Evolutionary conservation across 2,797 vertebrate species (phyloP).

Genomic region (Novumbra hubbsi): DNA sequence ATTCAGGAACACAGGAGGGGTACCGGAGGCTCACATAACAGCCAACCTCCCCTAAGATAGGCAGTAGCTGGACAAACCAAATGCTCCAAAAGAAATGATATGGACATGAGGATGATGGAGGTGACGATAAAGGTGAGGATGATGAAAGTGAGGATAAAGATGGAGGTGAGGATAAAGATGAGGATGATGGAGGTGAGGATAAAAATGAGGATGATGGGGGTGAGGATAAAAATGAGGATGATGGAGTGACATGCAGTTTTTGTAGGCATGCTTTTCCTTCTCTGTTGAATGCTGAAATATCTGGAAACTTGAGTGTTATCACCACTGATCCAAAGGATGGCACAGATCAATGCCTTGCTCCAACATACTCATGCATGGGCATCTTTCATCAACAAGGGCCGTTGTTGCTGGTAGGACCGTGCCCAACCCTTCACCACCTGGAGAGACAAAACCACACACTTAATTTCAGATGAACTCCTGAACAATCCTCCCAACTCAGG

Average conservation of each 20-base stretch:
- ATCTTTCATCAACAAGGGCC: slow-evolving; percentile 79
- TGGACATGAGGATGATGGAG: not conserved
- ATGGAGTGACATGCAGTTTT: not conserved
- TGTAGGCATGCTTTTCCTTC: not conserved
- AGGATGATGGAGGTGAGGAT: not conserved
- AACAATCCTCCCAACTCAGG: not conserved
- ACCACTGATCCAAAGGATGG: slow-evolving; percentile 7
- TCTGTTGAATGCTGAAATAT: slow-evolving; percentile 9
- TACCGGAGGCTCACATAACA: slow-evolving; percentile 29
- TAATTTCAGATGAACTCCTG: not conserved
- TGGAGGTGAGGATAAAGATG: not conserved
- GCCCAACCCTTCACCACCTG: slow-evolving; percentile 86
- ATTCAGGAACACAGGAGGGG: slow-evolving; percentile 41
- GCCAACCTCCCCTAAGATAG: slow-evolving; percentile 7
- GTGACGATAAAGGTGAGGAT: not conserved
- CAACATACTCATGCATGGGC: slow-evolving; percentile 67
- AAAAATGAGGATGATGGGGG: not conserved
- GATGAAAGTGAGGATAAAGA: not conserved
- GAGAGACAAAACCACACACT: slow-evolving; percentile 20
- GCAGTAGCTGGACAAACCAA: not conserved
- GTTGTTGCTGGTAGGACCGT: slow-evolving; percentile 77
- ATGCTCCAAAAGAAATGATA: not conserved
- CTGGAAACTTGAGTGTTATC: slow-evolving; percentile 11
- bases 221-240: not conserved
- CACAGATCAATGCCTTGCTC: slow-evolving; percentile 15